Percentiles rank a stretch among this genome's conserved stretches.
phyloP scores from a whole-genome alignment of 2,113 vertebrate genomes.

The Phalacrocorax brasilianus region DNA sequence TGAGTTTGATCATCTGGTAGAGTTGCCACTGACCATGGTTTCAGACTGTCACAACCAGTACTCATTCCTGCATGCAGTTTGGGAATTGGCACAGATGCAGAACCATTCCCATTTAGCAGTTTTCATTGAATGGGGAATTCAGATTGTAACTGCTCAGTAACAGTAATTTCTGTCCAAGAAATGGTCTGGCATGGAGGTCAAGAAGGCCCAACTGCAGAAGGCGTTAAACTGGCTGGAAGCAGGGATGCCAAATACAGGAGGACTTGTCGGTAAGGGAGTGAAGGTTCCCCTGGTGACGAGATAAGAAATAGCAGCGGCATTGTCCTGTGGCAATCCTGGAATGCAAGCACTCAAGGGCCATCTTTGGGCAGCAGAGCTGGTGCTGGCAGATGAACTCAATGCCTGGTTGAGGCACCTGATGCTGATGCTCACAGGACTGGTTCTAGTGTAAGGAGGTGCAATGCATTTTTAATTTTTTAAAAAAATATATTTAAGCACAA shows the following conservation, averaged over 20 bases:
- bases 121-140: not conserved
- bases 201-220: not conserved
- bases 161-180: not conserved
- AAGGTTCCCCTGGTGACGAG: not conserved
- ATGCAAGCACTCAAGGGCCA: not conserved
- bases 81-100: not conserved
- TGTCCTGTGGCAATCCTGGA: not conserved
- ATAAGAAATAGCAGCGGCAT: not conserved
- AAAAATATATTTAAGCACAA: not conserved
- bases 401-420: not conserved
- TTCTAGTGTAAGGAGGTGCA: not conserved
- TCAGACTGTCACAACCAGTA: not conserved
- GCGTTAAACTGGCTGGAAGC: not conserved
- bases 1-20: not conserved
- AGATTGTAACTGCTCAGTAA: not conserved
- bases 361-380: not conserved
- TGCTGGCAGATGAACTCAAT: accelerated
- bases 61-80: not conserved
- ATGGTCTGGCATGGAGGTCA: not conserved
- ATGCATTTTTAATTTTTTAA: not conserved
- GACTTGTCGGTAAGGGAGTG: not conserved
- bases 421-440: not conserved
- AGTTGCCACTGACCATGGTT: not conserved
- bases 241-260: not conserved
- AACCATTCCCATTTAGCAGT: not conserved